A percentile compares a stretch with the other conserved stretches of the same genome.
Evolutionary conservation across 2,888 invertebrate genomes (phyloP).

Genomic region (Frankliniella intonsa): DNA sequence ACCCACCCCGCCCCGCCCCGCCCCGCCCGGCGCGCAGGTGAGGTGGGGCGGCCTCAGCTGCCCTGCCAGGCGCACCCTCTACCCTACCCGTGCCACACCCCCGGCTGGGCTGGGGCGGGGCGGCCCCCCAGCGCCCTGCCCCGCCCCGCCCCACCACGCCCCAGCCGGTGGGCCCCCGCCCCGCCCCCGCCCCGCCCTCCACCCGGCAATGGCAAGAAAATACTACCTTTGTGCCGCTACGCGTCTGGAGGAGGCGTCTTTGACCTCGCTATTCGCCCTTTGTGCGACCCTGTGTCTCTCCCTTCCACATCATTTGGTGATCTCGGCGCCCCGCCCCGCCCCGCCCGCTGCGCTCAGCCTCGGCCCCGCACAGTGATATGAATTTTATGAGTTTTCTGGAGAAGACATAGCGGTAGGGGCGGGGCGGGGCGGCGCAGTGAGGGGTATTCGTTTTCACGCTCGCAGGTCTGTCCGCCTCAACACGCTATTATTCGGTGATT

Average conservation of each 20-base stretch:
- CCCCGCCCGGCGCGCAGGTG: no score
- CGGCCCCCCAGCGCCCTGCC: no score
- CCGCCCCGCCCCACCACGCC: not conserved
- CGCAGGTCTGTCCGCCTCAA: no score
- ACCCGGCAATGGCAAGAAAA: constrained; percentile 11
- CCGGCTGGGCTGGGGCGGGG: no score
- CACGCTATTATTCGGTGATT: no score
- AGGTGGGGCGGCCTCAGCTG: no score
- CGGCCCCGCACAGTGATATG: not conserved
- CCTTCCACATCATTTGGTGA: constrained; percentile 17
- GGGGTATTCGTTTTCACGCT: no score
- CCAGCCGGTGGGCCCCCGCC: not conserved
- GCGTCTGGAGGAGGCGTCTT: not conserved
- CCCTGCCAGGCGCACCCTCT: no score
- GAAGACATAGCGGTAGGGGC: not conserved
- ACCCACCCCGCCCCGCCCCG: no score
- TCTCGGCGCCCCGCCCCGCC: not conserved
- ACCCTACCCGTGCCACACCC: no score
- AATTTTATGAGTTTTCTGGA: constrained; percentile 21
- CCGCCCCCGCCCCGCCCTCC: not conserved
- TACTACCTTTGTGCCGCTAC: not conserved
- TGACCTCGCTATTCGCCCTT: not conserved
- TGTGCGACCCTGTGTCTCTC: not conserved
- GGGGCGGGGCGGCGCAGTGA: no score
- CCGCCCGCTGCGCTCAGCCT: not conserved